These are phyloP conservation scores for Aix galericulata DNA, from an alignment of 2,113 vertebrate genomes.

Conservation along the genomic window DNA sequence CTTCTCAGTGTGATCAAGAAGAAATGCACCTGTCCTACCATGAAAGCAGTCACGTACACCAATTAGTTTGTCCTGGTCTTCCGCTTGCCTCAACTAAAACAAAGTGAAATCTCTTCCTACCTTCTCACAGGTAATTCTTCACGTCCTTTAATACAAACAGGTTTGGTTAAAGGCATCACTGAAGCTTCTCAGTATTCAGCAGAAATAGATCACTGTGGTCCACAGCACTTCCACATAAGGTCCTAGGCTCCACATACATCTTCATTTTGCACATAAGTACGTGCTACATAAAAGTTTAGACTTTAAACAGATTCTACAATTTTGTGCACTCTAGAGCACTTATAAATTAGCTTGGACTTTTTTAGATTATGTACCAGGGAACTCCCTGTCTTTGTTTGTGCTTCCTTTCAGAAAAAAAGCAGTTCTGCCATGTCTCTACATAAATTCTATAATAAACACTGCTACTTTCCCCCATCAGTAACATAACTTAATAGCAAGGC, in stretches of 20 bases:
- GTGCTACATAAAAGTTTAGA: not conserved
- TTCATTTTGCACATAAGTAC: not conserved
- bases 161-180: not conserved
- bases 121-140: not conserved
- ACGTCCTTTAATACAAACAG: not conserved
- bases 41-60: not conserved
- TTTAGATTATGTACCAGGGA: not conserved
- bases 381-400: not conserved
- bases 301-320: not conserved
- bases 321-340: not conserved
- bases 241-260: not conserved
- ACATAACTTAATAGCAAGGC: not conserved
- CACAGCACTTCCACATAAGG: not conserved
- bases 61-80: not conserved
- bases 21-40: not conserved
- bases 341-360: not conserved
- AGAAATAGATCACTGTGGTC: not conserved
- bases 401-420: conserved; percentile 9
- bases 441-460: conserved; percentile 6
- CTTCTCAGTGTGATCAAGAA: not conserved
- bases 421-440: not conserved
- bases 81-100: not conserved
- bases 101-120: not conserved
- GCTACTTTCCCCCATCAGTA: not conserved
- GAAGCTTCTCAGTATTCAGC: not conserved